Base-by-base conservation (phyloP, 2,797 vertebrate genomes). In the Kryptopterus vitreolus region DNA sequence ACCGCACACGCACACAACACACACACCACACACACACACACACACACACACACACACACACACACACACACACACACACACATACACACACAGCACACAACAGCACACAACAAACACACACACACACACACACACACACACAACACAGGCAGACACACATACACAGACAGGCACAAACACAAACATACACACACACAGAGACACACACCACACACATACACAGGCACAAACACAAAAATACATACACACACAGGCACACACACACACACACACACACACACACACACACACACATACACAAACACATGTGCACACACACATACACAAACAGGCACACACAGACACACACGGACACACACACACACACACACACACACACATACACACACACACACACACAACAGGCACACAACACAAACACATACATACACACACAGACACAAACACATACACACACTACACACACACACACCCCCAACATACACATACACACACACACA, bases 41-140 rank as follows among this genome's bases (percentile, higher is more conserved):
- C 66, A 88, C 76, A 24, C 73, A 62, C 74, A 3, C 20, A 43
- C 31, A 62, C 70, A 43, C 72, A 43, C 9, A 73, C 70, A 46
- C 31, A 57, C 63, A 24, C 12, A 22, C 35, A 43, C 63, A 35
- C 52, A 35, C 71, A 22, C 38, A 61, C 20, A 46, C 22, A 43
- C 31, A 33, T n/a, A n/a, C n/a, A n/a, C n/a, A n/a, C n/a, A n/a
- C n/a, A n/a, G n/a, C 38, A 43, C 38, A 0, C 38, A n/a, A n/a
- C n/a, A n/a, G n/a, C n/a, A n/a, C n/a, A n/a, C n/a, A n/a, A n/a
- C n/a, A n/a, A n/a, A n/a, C n/a, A n/a, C n/a, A n/a, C n/a, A n/a
- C n/a, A n/a, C n/a, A n/a, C n/a, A n/a, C n/a, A n/a, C n/a, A n/a
- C n/a, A n/a, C n/a, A n/a, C n/a, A n/a, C n/a, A n/a, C n/a, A n/a